Evolutionary conservation across 2,797 vertebrate genomes (phyloP).

Genomic region (Miichthys miiuy): DNA sequence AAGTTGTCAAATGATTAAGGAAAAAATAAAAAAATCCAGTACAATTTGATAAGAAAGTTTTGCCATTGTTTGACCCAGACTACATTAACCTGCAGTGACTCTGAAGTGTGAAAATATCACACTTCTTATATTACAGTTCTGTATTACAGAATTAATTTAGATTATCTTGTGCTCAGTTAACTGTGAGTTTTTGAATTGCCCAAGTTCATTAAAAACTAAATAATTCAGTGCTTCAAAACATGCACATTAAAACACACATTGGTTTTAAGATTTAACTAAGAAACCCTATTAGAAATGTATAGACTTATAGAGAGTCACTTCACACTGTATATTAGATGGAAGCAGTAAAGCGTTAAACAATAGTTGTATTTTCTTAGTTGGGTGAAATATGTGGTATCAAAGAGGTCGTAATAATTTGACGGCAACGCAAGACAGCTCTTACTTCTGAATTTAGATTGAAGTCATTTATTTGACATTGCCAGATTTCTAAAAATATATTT

Average conservation of each 20-base stretch:
- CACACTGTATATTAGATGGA: neutral
- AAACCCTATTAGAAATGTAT: neutral
- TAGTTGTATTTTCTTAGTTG: neutral
- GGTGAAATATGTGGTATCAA: neutral
- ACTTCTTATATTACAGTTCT: neutral
- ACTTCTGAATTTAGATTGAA: too few relatives aligned
- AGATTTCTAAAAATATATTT: too few relatives aligned
- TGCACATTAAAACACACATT: neutral
- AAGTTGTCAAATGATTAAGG: constrained; percentile 82
- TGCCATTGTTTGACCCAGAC: constrained; percentile 14
- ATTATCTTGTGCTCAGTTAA: neutral
- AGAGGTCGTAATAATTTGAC: neutral
- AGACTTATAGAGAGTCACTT: neutral
- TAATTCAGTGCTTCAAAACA: too few relatives aligned
- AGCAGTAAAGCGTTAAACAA: neutral
- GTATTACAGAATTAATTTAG: neutral
- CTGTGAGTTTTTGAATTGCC: neutral
- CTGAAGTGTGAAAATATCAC: neutral
- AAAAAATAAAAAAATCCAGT: constrained; percentile 79
- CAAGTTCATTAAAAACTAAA: too few relatives aligned
- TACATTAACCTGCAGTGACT: neutral
- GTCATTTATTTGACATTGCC: too few relatives aligned
- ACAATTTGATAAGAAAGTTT: constrained; percentile 31
- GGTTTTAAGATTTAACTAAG: neutral
- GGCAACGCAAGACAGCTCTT: neutral